Base-by-base conservation (phyloP, 2,113 vertebrate species). In the Campylomormyrus tamandua region DNA sequence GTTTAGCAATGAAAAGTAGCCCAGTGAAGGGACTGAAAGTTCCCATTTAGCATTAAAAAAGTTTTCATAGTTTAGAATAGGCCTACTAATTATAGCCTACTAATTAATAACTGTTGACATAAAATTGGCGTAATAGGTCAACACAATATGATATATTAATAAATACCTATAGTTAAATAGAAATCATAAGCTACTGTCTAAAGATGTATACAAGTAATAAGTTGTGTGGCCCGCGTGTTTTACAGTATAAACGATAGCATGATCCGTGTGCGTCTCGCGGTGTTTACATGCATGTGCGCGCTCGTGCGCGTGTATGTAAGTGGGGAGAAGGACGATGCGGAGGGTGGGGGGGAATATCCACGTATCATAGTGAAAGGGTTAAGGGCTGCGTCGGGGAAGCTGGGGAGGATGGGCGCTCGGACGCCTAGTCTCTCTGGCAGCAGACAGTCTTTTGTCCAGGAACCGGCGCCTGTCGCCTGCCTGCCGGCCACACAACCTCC, bases 381-480 rank as follows among this genome's bases (percentile, higher is more conserved):
- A 95, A 93, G 49, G 46, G 9, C 45, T 66, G 52, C 77, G 92
- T 92, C 92, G 91, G 93, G 92, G 91, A 91, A 88, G 83, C 35
- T 90, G 31, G 90, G 90, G 92, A 90, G 90, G 93, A 93, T 93
- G 92, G 91, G 92, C 91, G 92, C 92, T 91, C 89, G 94, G 93
- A 92, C 92, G 93, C 93, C 92, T 88, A 95, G 95, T 94, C 94
- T 93, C 94, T 90, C 92, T 91, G 95, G 95, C 94, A 93, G 96
- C 95, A 97, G 96, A 97, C 96, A 96, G 93, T 90, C 93, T 94
- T 96, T 96, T 96, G 94, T 96, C 95, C 91, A 77, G 90, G 92
- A 94, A 94, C 93, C 93, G 96, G 95, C 95, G 95, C 96, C 97
- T 96, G 95, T 94, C 96, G 95, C 96, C 96, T 97, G 94, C 95